phyloP scores from a whole-genome alignment of 2,113 vertebrate genomes.

The Ahaetulla prasina region DNA sequence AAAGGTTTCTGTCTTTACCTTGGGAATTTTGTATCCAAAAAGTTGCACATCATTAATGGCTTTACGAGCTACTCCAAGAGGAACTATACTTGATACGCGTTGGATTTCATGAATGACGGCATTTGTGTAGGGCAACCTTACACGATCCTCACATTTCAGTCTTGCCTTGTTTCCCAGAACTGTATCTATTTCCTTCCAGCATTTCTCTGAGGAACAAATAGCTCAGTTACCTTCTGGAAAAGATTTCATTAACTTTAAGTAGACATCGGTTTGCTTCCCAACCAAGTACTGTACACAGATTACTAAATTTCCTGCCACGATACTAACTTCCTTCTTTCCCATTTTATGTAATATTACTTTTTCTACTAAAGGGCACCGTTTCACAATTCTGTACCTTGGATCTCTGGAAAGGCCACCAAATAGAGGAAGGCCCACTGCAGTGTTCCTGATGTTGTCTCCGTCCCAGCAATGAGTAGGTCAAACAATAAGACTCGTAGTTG shows the following conservation, averaged over 20 bases:
- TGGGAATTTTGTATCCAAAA: slow-evolving; percentile 64
- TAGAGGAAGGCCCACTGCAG: slow-evolving; percentile 15
- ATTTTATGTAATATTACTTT: background rate
- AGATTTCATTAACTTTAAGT: background rate
- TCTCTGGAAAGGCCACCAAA: background rate
- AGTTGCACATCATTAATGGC: slow-evolving; percentile 10
- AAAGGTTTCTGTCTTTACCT: slow-evolving; percentile 37
- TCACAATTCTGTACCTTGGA: background rate
- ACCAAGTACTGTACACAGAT: background rate
- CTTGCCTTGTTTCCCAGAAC: background rate
- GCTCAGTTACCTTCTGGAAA: background rate
- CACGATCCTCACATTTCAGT: slow-evolving; percentile 10
- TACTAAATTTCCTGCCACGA: background rate
- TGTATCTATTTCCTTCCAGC: slow-evolving; percentile 11
- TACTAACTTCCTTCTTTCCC: background rate
- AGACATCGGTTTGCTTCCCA: background rate
- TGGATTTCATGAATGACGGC: slow-evolving; percentile 69
- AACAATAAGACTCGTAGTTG: background rate
- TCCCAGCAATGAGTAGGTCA: background rate
- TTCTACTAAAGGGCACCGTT: background rate
- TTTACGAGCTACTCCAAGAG: slow-evolving; percentile 52
- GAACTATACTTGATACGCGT: slow-evolving; percentile 58
- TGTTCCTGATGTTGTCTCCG: background rate
- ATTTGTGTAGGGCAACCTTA: slow-evolving; percentile 15
- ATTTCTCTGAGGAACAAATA: slow-evolving; percentile 9